Evolutionary conservation across 2,888 invertebrate species (phyloP), one percentile per base, ranked within the genome.

Genomic region (Anaspis maculata): DNA sequence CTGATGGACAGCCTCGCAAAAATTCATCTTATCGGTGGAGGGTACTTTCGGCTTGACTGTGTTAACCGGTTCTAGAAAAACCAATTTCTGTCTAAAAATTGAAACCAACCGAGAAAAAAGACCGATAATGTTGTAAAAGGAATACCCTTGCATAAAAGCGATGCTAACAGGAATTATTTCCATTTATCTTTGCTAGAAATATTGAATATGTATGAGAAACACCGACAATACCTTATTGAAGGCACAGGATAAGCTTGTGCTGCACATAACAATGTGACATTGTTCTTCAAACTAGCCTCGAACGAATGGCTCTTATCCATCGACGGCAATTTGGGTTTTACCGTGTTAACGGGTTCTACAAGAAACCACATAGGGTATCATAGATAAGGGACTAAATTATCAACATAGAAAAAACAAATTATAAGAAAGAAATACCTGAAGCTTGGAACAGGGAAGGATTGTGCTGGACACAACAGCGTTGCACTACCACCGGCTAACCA

Each of bases 241-340:
- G 83, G 82, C 59, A 81, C 76, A 40, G 83, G 83, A 67, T 75
- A 84, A 14, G 79, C 81, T 64, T 83, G 83, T 12, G 83, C 82
- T 36, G 82, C 82, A 64, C 83, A 84, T 49, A 80, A 66, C 42
- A 84, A 60, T 25, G 80, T 77, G 51, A 79, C 68, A 59, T 72
- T 73, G 49, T 60, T 59, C 42, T 66, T 64, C 51, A 67, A 52
- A 44, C 65, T 57, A 19, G 55, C 57, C 37, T 75, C 73, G 63
- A 76, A 75, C 48, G 76, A 71, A 57, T 74, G 74, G 45, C 74
- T 74, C 59, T 76, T 79, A 64, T 77, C 78, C 68, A 73, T 68
- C 9, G 77, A 70, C 42, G 75, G 71, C 50, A 78, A 75, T 66
- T 76, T 76, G 30, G 77, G 77, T 35, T 71, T 69, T 22, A 76